phyloP scores from a whole-genome alignment of 2,888 invertebrate genomes.

The Sialis fuliginosa region DNA sequence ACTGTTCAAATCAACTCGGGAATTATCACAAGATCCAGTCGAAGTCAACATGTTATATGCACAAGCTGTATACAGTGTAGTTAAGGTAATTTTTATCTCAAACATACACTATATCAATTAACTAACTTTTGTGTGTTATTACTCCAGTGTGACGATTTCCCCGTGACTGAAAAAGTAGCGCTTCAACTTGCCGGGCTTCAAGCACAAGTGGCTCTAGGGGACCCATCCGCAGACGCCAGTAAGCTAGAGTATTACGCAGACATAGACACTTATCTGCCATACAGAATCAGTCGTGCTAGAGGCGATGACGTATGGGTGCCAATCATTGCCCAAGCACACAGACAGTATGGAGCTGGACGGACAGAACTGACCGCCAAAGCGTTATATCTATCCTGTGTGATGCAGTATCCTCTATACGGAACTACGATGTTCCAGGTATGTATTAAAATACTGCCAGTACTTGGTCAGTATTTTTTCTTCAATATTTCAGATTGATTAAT shows the following conservation, averaged over 20 bases:
- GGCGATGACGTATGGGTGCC: constrained; percentile 77
- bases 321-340: constrained; percentile 72
- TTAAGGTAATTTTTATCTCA: constrained; percentile 46
- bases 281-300: constrained; percentile 56
- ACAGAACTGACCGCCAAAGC: constrained; percentile 85
- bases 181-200: constrained; percentile 86
- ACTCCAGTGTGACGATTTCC: constrained; percentile 76
- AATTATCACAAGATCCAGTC: constrained; percentile 86
- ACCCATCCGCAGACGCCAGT: constrained; percentile 57
- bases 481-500: neutral
- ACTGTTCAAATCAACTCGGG: constrained; percentile 71
- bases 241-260: constrained; percentile 77
- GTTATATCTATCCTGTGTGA: constrained; percentile 82
- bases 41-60: constrained; percentile 88
- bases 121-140: constrained; percentile 1
- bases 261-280: constrained; percentile 80
- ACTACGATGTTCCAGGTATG: constrained; percentile 40
- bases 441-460: neutral
- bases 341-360: constrained; percentile 82
- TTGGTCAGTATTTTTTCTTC: neutral
- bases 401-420: constrained; percentile 76
- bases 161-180: constrained; percentile 86
- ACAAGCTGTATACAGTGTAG: constrained; percentile 88
- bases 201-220: constrained; percentile 85
- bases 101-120: constrained; percentile 1